Conservation (phyloP, 2,113 vertebrate genomes). For the Sminthopsis crassicaudata region DNA sequence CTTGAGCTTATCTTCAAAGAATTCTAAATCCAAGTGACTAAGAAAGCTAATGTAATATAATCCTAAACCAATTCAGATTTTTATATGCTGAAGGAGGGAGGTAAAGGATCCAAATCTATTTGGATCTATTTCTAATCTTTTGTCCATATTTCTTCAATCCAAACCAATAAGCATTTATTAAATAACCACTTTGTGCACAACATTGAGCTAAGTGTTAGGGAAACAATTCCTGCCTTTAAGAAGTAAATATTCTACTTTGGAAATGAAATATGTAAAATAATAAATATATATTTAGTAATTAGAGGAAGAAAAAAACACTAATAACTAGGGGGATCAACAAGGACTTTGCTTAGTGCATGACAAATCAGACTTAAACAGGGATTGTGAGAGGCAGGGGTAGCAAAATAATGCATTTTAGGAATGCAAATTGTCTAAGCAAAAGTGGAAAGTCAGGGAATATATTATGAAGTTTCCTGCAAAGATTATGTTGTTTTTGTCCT, state of each 20-base stretch:
- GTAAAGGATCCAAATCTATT: not conserved
- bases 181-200: not conserved
- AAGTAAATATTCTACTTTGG: not conserved
- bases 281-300: not conserved
- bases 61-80: not conserved
- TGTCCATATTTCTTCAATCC: not conserved
- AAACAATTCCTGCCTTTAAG: not conserved
- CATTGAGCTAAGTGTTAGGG: not conserved
- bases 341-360: not conserved
- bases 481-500: too few species aligned
- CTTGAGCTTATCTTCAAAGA: not conserved
- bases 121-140: not conserved
- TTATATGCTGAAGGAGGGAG: not conserved
- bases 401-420: not conserved
- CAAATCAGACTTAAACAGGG: not conserved
- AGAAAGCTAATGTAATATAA: not conserved
- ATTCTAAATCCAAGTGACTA: not conserved
- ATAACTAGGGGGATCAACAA: not conserved
- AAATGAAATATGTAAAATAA: not conserved
- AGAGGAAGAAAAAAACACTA: not conserved
- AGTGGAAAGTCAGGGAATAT: not conserved
- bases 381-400: not conserved
- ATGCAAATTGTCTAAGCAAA: not conserved
- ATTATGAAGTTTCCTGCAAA: not conserved
- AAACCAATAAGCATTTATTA: not conserved